Percentiles rank a stretch among this genome's conserved stretches.
Evolutionary conservation across 2,797 vertebrate genomes (phyloP).

Genomic region (Pipistrellus pygmaeus): DNA sequence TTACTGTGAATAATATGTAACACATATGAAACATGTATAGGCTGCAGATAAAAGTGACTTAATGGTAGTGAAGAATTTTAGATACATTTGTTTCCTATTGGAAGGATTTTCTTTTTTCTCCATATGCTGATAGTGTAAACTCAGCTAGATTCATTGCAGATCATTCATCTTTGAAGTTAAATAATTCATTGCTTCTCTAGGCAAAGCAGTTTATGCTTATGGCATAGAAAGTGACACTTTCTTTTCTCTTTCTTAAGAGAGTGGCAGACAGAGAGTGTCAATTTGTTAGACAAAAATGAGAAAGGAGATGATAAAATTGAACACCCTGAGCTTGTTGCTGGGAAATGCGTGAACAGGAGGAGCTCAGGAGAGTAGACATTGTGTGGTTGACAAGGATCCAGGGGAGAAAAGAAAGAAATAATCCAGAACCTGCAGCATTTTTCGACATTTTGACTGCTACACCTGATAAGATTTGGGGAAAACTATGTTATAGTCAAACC

Average conservation of each 20-base stretch:
- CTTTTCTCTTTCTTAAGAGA: constrained; percentile 45
- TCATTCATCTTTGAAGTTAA: constrained; percentile 62
- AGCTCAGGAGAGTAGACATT: neutral
- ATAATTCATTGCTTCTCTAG: constrained; percentile 44
- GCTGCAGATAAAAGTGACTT: neutral
- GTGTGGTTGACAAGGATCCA: neutral
- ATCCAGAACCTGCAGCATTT: neutral
- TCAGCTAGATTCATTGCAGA: constrained; percentile 16
- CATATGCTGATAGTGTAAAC: constrained; percentile 7
- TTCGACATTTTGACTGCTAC: neutral
- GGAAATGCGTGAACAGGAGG: neutral
- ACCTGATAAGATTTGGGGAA: constrained; percentile 7
- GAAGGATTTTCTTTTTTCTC: neutral
- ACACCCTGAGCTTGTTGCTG: neutral
- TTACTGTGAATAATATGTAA: neutral
- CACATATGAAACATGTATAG: neutral
- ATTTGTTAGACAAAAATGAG: constrained; percentile 34
- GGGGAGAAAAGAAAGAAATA: neutral
- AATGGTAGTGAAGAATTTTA: neutral
- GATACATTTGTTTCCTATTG: constrained; percentile 35
- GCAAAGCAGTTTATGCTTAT: constrained; percentile 51
- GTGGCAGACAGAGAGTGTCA: constrained; percentile 54
- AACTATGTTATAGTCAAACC: neutral
- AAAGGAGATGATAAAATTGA: constrained; percentile 15
- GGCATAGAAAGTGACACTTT: constrained; percentile 37